Evolutionary conservation across 2,797 vertebrate species (phyloP).

Genomic region (Epinephelus awoara): DNA sequence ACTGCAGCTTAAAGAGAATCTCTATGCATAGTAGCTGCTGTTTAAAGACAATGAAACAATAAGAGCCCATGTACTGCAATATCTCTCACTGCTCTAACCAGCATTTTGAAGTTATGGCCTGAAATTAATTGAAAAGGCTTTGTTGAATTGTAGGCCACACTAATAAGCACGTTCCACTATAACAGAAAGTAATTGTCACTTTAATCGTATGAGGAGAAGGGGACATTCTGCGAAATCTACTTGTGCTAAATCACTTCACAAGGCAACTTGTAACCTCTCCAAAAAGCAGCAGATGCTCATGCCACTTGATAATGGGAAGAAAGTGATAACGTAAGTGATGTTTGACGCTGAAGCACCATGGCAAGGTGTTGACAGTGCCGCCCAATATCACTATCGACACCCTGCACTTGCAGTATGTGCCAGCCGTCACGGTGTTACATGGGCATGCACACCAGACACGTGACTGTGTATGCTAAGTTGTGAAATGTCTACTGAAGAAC

Average conservation of each 20-base stretch:
- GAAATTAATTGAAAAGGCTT: conserved; percentile 34
- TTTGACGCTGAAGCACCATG: conserved; percentile 51
- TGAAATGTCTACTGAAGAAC: background rate
- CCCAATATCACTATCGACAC: conserved; percentile 62
- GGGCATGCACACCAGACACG: background rate
- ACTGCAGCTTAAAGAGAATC: conserved; percentile 38
- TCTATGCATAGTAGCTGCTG: conserved; percentile 29
- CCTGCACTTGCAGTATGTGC: conserved; percentile 20
- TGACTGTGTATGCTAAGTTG: background rate
- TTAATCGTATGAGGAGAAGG: background rate
- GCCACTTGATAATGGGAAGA: conserved; percentile 40
- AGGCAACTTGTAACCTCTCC: conserved; percentile 23
- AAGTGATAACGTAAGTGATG: conserved; percentile 51
- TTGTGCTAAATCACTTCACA: conserved; percentile 34
- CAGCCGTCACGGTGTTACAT: conserved; percentile 24
- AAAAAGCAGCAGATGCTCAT: conserved; percentile 52
- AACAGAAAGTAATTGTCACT: conserved; percentile 14
- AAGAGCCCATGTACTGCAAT: conserved; percentile 50
- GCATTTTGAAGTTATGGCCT: conserved; percentile 84
- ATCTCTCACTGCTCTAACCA: conserved; percentile 70
- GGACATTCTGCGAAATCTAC: conserved; percentile 13
- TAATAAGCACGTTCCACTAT: background rate
- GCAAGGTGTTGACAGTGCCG: conserved; percentile 64
- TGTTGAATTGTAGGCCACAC: conserved; percentile 1
- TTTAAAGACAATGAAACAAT: conserved; percentile 44